phyloP scores from a whole-genome alignment of 1,140 invertebrate species.

The Drosophila rhopaloa region DNA sequence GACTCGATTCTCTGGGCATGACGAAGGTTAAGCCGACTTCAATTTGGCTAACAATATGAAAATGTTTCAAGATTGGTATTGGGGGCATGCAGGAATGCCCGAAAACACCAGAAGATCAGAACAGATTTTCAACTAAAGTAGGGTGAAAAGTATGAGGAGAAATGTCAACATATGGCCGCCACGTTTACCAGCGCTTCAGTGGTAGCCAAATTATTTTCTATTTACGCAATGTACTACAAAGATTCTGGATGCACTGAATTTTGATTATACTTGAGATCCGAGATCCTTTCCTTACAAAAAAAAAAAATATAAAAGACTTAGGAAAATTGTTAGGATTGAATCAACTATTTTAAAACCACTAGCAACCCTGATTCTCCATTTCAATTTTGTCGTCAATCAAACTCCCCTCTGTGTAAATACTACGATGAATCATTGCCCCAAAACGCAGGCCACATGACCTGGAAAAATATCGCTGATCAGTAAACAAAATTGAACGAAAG shows the following conservation, averaged over 20 bases:
- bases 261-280: too few relatives aligned
- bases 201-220: too few relatives aligned
- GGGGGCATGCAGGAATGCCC: not conserved
- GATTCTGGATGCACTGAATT: too few relatives aligned
- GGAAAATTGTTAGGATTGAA: too few relatives aligned
- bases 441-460: constrained; percentile 19
- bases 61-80: not conserved
- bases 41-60: constrained; percentile 41
- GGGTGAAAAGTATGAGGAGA: not conserved
- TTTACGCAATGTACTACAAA: too few relatives aligned
- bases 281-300: too few relatives aligned
- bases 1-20: constrained; percentile 43
- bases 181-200: too few relatives aligned
- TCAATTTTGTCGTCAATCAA: not conserved
- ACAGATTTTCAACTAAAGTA: not conserved
- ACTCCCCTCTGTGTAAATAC: not conserved
- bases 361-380: not conserved
- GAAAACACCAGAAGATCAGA: not conserved
- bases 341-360: too few relatives aligned
- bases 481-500: constrained; percentile 26
- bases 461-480: constrained; percentile 21
- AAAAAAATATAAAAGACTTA: too few relatives aligned
- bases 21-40: constrained; percentile 45
- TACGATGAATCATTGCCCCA: constrained; percentile 9
- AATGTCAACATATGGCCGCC: not conserved